Percentiles rank a stretch among this genome's conserved stretches.
These are phyloP conservation scores for Saccopteryx bilineata DNA, from an alignment of 2,113 vertebrate genomes.

Conservation along the genomic window DNA sequence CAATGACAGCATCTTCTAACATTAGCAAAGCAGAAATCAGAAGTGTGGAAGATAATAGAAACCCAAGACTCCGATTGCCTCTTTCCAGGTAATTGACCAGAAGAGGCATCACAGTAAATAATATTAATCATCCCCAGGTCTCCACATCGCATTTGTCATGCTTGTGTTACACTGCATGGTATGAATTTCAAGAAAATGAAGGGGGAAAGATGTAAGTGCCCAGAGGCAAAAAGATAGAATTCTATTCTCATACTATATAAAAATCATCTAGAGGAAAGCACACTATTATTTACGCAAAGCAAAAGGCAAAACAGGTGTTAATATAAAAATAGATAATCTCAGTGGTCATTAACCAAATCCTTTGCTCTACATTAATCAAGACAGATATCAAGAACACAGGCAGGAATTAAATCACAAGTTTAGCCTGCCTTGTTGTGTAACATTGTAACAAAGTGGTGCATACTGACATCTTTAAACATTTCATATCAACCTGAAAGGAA, in stretches of 20 bases:
- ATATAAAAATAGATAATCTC: constrained; percentile 56
- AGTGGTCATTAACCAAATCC: not conserved
- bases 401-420: constrained; percentile 40
- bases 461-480: constrained; percentile 44
- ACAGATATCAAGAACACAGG: constrained; percentile 19
- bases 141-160: not conserved
- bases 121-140: not conserved
- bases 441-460: constrained; percentile 5
- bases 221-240: not conserved
- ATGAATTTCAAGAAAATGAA: constrained; percentile 6
- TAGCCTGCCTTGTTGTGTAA: constrained; percentile 43
- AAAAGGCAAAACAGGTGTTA: constrained; percentile 54
- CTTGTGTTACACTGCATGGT: not conserved
- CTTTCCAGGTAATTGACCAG: not conserved
- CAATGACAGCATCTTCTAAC: constrained; percentile 49
- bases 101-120: constrained; percentile 28
- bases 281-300: constrained; percentile 22
- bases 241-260: not conserved
- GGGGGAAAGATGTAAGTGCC: not conserved
- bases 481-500: constrained; percentile 40
- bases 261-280: constrained; percentile 41
- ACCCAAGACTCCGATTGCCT: not conserved
- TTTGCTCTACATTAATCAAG: constrained; percentile 14
- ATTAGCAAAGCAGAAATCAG: constrained; percentile 44
- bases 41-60: constrained; percentile 11